A percentile compares a stretch with the other conserved stretches of the same genome.
Conservation (phyloP, 30 jellyfish, hydroid and myxozoan species). For the Hydra vulgaris region DNA sequence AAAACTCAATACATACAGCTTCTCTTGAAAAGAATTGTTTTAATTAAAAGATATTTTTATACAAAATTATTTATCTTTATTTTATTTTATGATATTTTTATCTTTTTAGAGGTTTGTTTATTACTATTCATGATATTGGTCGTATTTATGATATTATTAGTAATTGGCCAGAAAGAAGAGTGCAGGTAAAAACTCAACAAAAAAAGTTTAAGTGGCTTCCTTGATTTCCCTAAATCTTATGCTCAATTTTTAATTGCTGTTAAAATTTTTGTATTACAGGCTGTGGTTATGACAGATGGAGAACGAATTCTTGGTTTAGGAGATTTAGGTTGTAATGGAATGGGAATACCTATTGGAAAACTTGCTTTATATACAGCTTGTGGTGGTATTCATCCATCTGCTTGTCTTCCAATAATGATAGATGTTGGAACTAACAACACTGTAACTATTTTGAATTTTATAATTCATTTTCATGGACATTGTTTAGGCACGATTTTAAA, state of each 20-base stretch:
- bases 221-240: background rate
- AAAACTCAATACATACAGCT: too few species aligned
- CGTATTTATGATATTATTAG: slow-evolving; percentile 67
- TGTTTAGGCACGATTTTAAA: background rate
- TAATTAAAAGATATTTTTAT: too few species aligned
- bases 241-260: background rate
- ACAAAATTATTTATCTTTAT: too few species aligned
- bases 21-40: too few species aligned
- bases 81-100: too few species aligned
- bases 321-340: slow-evolving; percentile 95
- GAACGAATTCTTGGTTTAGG: slow-evolving; percentile 94
- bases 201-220: too few species aligned
- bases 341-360: slow-evolving; percentile 96
- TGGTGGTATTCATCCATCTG: slow-evolving; percentile 95
- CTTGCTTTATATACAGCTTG: slow-evolving; percentile 93
- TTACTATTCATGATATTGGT: slow-evolving; percentile 78
- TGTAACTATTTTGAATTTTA: slow-evolving; percentile 25
- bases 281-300: slow-evolving; percentile 94
- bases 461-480: background rate
- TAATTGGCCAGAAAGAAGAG: slow-evolving; percentile 84
- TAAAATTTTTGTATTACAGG: slow-evolving; percentile 20
- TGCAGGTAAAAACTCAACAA: too few species aligned
- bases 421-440: slow-evolving; percentile 95
- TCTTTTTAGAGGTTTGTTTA: slow-evolving; percentile 82
- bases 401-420: slow-evolving; percentile 75